Base-by-base conservation (phyloP, 2,888 invertebrate species). In the Dynastes grantii region DNA sequence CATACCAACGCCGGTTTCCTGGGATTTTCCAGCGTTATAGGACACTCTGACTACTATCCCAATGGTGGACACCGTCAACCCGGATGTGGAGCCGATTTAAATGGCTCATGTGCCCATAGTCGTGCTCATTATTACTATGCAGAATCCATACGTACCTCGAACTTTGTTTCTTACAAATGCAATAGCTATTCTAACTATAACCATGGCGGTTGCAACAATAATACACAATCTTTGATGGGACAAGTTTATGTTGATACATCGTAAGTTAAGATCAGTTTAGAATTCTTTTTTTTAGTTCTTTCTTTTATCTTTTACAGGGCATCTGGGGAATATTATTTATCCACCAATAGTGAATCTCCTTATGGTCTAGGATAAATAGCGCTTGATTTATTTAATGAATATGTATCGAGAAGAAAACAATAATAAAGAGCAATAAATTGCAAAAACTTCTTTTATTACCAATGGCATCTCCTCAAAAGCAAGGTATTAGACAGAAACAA, bases 1-100 rank as follows among this genome's bases (percentile, higher is more conserved):
- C 96, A 96, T 86, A 95, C 96, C 0, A 95, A 96, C 86, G 95
- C 68, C 22, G 80, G 80, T 13, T 75, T 79, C 16, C 64, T 79
- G 22, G 80, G 80, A 22, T 79, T 76, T 37, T 49, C 68, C 13
- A n/a, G 22, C 61, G 63, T 73, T n/a, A 37, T 78, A 37, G 80
- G 78, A 11, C 75, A 80, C 51, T 76, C 80, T 11, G 80, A 80
- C 65, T 80, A 68, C 55, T 65, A 75, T 53, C 78, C 76, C 27
- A 80, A 89, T 82, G 88, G 87, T n/a, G 89, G 88, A 1, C 55
- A 6, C 5, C 68, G 53, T 6, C 88, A 88, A 82, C 85, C 87
- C 16, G 88, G 87, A 51, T 88, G 88, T 80, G 85, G 84, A 16
- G 3, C 84, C 0, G 87, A 88, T 79, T 1, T 85, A 2, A 58